A percentile compares a stretch with the other conserved stretches of the same genome.
Conservation (phyloP, 2,888 invertebrate genomes). For the Oligia strigilis region DNA sequence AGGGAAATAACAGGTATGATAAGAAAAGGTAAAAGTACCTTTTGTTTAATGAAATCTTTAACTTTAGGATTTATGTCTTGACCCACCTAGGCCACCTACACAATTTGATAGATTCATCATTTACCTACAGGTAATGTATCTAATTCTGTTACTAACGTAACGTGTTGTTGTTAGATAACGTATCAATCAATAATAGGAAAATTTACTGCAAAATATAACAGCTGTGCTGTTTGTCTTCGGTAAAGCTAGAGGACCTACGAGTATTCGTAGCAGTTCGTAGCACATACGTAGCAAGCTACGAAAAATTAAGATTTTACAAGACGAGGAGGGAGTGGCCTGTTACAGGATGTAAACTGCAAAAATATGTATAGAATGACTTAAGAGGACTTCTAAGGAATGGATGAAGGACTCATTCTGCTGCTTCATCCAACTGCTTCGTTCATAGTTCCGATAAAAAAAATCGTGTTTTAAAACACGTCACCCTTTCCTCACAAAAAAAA, state of each 20-base stretch:
- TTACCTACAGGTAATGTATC: too few species aligned
- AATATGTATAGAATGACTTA: background rate
- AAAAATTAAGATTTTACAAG: slow-evolving; percentile 6
- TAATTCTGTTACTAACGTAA: background rate
- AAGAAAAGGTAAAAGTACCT: slow-evolving; percentile 5
- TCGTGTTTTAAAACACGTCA: background rate
- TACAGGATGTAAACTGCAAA: too few species aligned
- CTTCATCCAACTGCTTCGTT: background rate
- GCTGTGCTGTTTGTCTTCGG: background rate
- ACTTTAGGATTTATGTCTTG: too few species aligned
- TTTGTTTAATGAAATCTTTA: background rate
- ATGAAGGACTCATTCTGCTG: background rate
- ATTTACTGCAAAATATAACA: background rate
- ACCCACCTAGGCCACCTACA: too few species aligned
- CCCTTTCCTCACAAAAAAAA: slow-evolving; percentile 25
- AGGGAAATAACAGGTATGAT: slow-evolving; percentile 40
- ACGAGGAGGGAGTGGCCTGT: background rate
- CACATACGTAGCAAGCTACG: slow-evolving; percentile 49
- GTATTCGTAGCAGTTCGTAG: slow-evolving; percentile 46
- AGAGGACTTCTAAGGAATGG: too few species aligned
- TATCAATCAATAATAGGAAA: background rate
- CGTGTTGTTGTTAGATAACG: background rate
- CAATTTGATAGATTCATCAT: too few species aligned
- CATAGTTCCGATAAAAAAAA: background rate
- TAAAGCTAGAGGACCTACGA: background rate